Base-by-base conservation (phyloP, 2,888 invertebrate species). In the Synergus itoensis region DNA sequence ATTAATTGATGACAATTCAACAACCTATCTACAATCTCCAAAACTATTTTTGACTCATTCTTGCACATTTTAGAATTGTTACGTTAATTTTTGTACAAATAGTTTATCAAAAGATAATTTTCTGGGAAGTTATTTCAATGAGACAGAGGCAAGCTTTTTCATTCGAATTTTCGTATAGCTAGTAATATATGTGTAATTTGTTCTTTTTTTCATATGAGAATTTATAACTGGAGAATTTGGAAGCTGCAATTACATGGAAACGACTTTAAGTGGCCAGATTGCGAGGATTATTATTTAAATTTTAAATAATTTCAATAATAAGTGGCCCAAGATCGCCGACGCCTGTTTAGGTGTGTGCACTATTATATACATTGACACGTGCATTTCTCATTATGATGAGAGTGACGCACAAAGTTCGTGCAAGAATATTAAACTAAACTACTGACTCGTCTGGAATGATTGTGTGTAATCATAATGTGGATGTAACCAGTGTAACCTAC, bases 401-500 rank as follows among this genome's bases (percentile, higher is more conserved):
- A 69, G 48, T 48, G 69, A 69, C 48, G 69, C 48, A 73, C 57
- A 43, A 76, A 53, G 67, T 82, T 41, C 53, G 76, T 62, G 73
- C 78, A 76, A 75, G 73, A 73, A 73, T 73, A 73, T 73, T 53
- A 73, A 73, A 45, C 18, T 45, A 21, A 21, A 73, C 48, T 28
- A 53, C 48, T 48, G 53, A 53, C 53, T 48, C 48, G 73, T 48
- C 73, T 73, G n/a, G 45, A 73, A n/a, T n/a, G 48, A n/a, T 16
- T 41, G n/a, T 43, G 73, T 5, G 63, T 78, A n/a, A 53, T 53
- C n/a, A 53, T 53, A 78, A 83, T 63, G 76, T 67, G 76, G 67
- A 64, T 77, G 53, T 7, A 53, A 53, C 7, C n/a, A 53, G 8
- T 53, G 81, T 81, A 83, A 82, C 82, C 81, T 80, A 83, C 79